Evolutionary conservation across 2,113 vertebrate genomes (phyloP), one percentile per base, ranked within the genome.

Genomic region (Cinclus cinclus): DNA sequence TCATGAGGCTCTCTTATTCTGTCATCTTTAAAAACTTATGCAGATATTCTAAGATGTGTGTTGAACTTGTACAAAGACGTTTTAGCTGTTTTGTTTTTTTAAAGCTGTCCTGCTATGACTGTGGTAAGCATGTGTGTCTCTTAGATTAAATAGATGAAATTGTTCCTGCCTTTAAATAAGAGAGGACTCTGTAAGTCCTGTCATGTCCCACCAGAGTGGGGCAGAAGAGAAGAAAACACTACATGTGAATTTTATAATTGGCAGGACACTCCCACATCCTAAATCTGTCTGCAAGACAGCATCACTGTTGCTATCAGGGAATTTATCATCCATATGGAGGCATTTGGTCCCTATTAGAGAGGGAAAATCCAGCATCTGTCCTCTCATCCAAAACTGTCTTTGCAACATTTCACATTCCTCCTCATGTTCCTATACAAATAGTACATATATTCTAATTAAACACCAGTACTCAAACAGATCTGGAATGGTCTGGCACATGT

Each of bases 1-100:
- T 81, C 18, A 5, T 0, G 0, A 49, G 13, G 24, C 25, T 81
- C 11, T 81, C 2, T 2, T n/a, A 28, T 58, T 68, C 28, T 55
- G 31, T 41, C 37, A 50, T 47, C 42, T 70, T 81, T 53, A 35
- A 74, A 60, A 59, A 21, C 1, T 0, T 65, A 63, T 11, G 19
- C 37, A 74, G 15, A 25, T 46, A 87, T 41, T 82, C 12, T 53
- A n/a, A 64, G 17, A 4, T 73, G 15, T 52, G 15, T 85, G 44
- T 70, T 2, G 0, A 46, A 19, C 15, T 52, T 52, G 21, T 31
- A 63, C 24, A 31, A 64, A 93, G 18, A 14, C 42, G 20, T 62
- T 90, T 74, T 39, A 77, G 7, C 22, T 69, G 11, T 35, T 35
- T 24, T 0, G 35, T 68, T 81, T 77, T 41, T 49, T 60, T 81